A percentile compares a stretch with the other conserved stretches of the same genome.
Conservation (phyloP, 1,140 invertebrate species). For the Drosophila jambulina region DNA sequence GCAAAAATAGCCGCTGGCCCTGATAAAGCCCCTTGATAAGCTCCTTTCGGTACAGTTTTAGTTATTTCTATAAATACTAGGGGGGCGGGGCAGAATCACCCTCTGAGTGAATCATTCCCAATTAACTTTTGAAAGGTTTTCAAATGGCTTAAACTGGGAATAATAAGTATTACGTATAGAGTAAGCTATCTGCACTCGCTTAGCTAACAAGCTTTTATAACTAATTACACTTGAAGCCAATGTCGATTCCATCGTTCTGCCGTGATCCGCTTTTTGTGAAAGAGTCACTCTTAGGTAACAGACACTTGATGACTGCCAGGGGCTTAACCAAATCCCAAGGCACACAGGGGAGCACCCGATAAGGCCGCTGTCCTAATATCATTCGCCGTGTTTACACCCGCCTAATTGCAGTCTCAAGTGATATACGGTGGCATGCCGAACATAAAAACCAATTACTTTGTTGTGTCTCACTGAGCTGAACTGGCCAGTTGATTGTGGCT, state of each 20-base stretch:
- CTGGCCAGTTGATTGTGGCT: background rate
- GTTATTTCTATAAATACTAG: constrained; percentile 43
- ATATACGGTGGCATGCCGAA: constrained; percentile 35
- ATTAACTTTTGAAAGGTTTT: background rate
- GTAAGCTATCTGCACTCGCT: constrained; percentile 14
- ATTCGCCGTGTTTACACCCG: constrained; percentile 23
- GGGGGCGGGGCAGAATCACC: constrained; percentile 17
- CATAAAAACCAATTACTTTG: constrained; percentile 26
- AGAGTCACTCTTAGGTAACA: constrained; percentile 46
- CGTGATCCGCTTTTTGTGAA: constrained; percentile 28
- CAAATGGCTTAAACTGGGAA: background rate
- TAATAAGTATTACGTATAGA: background rate
- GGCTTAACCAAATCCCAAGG: constrained; percentile 18
- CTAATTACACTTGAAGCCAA: constrained; percentile 37
- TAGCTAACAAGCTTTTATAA: constrained; percentile 23
- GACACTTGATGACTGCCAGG: constrained; percentile 23
- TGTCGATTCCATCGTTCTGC: constrained; percentile 41
- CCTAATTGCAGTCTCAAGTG: constrained; percentile 45
- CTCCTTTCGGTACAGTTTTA: constrained; percentile 13
- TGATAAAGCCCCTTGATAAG: constrained; percentile 38
- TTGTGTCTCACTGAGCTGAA: constrained; percentile 3
- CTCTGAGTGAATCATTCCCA: constrained; percentile 14
- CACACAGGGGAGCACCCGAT: constrained; percentile 33
- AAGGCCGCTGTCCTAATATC: constrained; percentile 27
- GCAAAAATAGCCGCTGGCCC: constrained; percentile 37